phyloP scores from a whole-genome alignment of 2,888 invertebrate genomes.

The Lycocerus yunnanus region DNA sequence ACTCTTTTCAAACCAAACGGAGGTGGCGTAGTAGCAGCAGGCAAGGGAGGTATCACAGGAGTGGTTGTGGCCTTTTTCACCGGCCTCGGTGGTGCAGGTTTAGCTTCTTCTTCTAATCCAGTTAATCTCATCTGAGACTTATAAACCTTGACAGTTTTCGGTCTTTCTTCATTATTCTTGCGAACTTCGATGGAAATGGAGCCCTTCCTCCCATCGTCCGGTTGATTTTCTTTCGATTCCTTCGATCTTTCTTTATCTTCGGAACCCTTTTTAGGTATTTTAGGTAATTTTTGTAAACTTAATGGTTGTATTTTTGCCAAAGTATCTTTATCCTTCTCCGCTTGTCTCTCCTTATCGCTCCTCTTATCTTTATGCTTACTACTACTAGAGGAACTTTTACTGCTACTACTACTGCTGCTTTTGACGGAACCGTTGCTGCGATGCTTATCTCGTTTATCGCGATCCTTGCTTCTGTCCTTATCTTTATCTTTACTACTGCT shows the following conservation, averaged over 20 bases:
- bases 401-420: constrained; percentile 38
- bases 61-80: constrained; percentile 61
- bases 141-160: constrained; percentile 90
- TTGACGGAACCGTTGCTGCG: constrained; percentile 42
- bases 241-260: constrained; percentile 53
- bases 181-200: constrained; percentile 83
- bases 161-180: constrained; percentile 71
- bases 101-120: constrained; percentile 84
- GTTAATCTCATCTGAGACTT: constrained; percentile 91
- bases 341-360: constrained; percentile 59
- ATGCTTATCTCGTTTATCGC: constrained; percentile 24
- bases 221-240: constrained; percentile 48
- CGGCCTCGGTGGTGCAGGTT: constrained; percentile 81
- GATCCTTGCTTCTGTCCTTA: constrained; percentile 38
- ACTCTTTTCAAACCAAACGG: constrained; percentile 44
- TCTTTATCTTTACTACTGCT: constrained; percentile 49
- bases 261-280: constrained; percentile 74
- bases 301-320: constrained; percentile 69
- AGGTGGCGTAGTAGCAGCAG: constrained; percentile 48
- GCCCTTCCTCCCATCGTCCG: constrained; percentile 67
- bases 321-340: constrained; percentile 71
- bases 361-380: constrained; percentile 55
- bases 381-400: constrained; percentile 40
- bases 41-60: constrained; percentile 40
- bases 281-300: constrained; percentile 74